Base-by-base conservation (phyloP, 2,888 invertebrate genomes). In the Imbricaverruca yamaguchii region DNA sequence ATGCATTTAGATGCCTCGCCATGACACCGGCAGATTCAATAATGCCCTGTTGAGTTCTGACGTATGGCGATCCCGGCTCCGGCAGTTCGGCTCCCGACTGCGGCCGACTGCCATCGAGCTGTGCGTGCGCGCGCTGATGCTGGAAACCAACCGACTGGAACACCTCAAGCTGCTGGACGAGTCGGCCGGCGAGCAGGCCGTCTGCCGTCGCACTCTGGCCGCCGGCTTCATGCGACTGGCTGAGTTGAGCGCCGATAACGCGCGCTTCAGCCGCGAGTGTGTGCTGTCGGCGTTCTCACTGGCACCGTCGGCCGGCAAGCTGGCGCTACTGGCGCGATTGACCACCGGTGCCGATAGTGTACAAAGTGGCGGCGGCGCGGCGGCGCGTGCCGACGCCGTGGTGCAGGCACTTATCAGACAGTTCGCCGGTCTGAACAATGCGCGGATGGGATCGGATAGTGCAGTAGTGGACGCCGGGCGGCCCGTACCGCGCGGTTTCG, bases 141-240 rank as follows among this genome's bases (percentile, higher is more conserved):
- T 92, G 18, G 93, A 93, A 84, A 91, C 93, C 90, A 93, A 93
- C 85, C 91, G 92, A 86, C 86, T 93, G 85, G 93, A 93, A 86
- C 88, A 90, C 86, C 88, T 91, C 87, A 89, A 92, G 89, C 85
- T 89, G 85, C 88, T 90, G 85, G 88, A 90, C 83, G 65, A 74
- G 15, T 21, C 53, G 69, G 21, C 74, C 82, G 59, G 80, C 81
- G 59, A 78, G 77, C 57, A 25, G 53, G n/a, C 82, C 80, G 59
- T 78, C 80, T 80, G 81, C 80, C 80, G 87, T 89, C 0, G 87
- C 90, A 85, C 90, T 90, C 87, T 92, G 57, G 89, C 91, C 11
- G 86, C 87, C 83, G 91, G 91, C 87, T 92, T 93, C 87, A 87
- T 91, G 12, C 90, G 91, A 84, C 87, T 93, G 79, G 92, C 92